Evolutionary conservation across 2,113 vertebrate species (phyloP).

Genomic region (Pachyramphus minor): DNA sequence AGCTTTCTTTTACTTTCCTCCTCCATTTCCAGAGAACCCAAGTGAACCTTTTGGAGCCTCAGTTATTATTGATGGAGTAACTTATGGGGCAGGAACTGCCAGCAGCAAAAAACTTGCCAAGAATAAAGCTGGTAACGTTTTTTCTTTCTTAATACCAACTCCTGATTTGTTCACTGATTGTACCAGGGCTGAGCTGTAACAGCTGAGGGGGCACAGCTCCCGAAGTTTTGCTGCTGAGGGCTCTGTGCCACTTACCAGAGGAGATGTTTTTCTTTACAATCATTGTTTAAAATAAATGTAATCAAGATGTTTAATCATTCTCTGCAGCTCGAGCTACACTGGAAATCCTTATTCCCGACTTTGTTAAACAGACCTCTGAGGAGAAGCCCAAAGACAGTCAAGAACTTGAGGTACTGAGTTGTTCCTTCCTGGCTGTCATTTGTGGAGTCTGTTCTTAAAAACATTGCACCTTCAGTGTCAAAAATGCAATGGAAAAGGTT

Average conservation of each 20-base stretch:
- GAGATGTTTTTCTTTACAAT: background rate
- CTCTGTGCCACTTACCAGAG: background rate
- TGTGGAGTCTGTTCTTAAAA: background rate
- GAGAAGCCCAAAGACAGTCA: slow-evolving; percentile 96
- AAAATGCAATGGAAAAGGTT: background rate
- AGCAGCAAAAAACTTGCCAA: slow-evolving; percentile 99
- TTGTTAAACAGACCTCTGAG: slow-evolving; percentile 97
- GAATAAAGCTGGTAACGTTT: slow-evolving; percentile 96
- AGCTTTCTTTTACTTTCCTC: background rate
- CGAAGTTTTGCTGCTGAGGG: background rate
- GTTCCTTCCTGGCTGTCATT: background rate
- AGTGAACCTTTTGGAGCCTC: slow-evolving; percentile 99
- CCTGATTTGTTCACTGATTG: background rate
- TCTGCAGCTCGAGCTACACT: slow-evolving; percentile 92
- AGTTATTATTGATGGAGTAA: slow-evolving; percentile 98
- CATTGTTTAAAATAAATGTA: background rate
- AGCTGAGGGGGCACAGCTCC: background rate
- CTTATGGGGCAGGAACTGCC: slow-evolving; percentile 97
- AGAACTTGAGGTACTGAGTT: slow-evolving; percentile 88
- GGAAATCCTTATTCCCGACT: slow-evolving; percentile 99
- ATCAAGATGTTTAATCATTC: background rate
- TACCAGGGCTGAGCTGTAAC: background rate
- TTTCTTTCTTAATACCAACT: background rate
- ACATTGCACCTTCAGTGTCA: background rate
- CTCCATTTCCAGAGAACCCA: slow-evolving; percentile 89